Conservation (phyloP, 2,113 vertebrate genomes). For the Oriolus oriolus region DNA sequence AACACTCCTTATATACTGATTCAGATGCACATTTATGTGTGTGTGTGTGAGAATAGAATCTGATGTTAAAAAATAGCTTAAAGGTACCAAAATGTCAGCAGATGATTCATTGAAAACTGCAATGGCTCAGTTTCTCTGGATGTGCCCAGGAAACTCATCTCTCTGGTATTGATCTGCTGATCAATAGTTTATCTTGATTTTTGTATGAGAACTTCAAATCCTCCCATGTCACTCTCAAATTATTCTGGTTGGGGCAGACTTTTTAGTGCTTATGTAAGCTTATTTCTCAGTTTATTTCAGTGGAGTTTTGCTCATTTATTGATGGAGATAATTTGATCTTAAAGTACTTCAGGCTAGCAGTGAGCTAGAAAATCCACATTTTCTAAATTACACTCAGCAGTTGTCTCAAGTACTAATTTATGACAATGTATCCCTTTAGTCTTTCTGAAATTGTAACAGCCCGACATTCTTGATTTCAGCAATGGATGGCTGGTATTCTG, state of each 20-base stretch:
- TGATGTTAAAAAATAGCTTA: background rate
- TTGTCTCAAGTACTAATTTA: background rate
- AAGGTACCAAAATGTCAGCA: background rate
- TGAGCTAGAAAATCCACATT: background rate
- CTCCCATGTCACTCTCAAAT: background rate
- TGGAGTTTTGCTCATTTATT: background rate
- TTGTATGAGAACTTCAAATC: background rate
- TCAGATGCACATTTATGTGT: background rate
- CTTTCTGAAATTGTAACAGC: background rate
- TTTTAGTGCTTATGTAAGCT: background rate
- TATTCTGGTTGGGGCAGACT: background rate
- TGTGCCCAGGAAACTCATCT: background rate
- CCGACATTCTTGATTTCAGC: background rate
- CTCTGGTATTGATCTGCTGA: background rate
- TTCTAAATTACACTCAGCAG: background rate
- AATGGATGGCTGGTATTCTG: background rate
- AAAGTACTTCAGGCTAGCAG: background rate
- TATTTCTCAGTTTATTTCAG: background rate
- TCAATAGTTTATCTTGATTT: background rate
- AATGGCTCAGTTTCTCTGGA: background rate
- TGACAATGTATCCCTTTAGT: background rate
- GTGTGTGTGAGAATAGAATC: background rate
- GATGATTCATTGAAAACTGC: background rate
- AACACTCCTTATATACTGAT: background rate
- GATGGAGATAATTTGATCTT: background rate